phyloP scores from a whole-genome alignment of 92 coral and sea anemone genomes.

The Virgularia gustaviana region DNA sequence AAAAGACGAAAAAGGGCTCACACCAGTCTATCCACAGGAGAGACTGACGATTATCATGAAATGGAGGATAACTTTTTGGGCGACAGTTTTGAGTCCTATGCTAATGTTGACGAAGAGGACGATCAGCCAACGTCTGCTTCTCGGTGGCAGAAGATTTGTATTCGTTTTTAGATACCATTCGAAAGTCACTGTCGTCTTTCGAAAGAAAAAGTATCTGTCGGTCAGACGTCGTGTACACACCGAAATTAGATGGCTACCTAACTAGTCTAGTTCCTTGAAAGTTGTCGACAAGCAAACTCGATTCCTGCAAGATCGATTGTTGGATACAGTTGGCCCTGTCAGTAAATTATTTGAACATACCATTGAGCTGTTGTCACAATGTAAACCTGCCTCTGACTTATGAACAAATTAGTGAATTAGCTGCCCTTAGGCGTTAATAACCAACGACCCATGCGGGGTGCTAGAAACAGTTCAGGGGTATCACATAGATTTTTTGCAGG shows the following conservation, averaged over 20 bases:
- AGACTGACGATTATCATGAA: background rate
- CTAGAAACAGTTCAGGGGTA: conserved; percentile 40
- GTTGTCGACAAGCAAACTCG: conserved; percentile 39
- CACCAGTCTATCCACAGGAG: conserved; percentile 25
- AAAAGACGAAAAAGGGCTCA: conserved; percentile 57
- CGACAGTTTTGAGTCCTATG: background rate
- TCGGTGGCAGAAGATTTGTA: conserved; percentile 20
- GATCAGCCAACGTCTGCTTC: conserved; percentile 25
- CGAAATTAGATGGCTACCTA: conserved; percentile 33
- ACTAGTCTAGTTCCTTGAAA: conserved; percentile 44
- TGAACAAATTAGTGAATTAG: conserved; percentile 45
- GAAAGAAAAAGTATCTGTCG: conserved; percentile 41
- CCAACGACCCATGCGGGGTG: background rate
- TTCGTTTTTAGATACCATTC: conserved; percentile 20
- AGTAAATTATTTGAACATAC: conserved; percentile 42
- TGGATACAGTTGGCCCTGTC: conserved; percentile 45
- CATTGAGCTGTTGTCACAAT: conserved; percentile 16
- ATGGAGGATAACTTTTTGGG: background rate
- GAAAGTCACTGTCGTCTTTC: conserved; percentile 22
- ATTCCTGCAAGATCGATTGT: conserved; percentile 52
- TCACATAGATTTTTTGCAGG: conserved; percentile 28
- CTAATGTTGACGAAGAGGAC: conserved; percentile 13
- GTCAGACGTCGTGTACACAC: conserved; percentile 47
- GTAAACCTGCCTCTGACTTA: conserved; percentile 35
- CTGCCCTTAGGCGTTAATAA: background rate